Evolutionary conservation across 2,797 vertebrate genomes (phyloP), one percentile per base, ranked within the genome.

Genomic region (Selene dorsalis): DNA sequence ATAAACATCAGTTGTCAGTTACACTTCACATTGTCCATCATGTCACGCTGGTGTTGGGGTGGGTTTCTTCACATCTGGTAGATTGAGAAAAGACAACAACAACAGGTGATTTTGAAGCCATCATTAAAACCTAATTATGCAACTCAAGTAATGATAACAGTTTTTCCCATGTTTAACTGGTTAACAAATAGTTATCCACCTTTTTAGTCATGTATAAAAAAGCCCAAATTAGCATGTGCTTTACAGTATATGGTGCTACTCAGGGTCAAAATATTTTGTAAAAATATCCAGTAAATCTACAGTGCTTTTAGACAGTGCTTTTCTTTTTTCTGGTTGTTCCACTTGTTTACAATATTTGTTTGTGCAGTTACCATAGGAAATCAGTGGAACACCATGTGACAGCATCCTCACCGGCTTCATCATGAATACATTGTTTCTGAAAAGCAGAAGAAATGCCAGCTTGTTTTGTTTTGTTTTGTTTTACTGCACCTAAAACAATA

Each of bases 391-490:
- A 55, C 12, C 12, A 14, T 24, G 18, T 39, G 17, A 30, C 18
- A 13, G 9, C 6, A 22, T 52, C 35, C 3, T 59, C 20, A 17
- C 28, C 30, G 3, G 4, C 39, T 45, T 26, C 26, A 50, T 55
- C 3, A 61, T 20, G 10, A 75, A 12, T 11, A 2, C 8, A 6
- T 68, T 26, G 10, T 41, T n/a, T 28, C n/a, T 56, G 17, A 45
- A 24, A 45, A 26, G 32, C 30, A 41, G 32, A 50, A 24, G 32
- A 63, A n/a, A 59, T n/a, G n/a, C n/a, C 43, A 24, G 20, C 2
- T 57, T 20, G 30, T 57, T 61, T 26, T 4, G 14, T 66, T 72
- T 45, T 52, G 6, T 62, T 72, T 43, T 58, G 9, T 61, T 48
- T 4, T 56, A 22, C 43, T 32, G 16, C 22, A 30, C 2, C 22